Conservation (phyloP, 2,113 vertebrate species). For the Aramus guarauna region DNA sequence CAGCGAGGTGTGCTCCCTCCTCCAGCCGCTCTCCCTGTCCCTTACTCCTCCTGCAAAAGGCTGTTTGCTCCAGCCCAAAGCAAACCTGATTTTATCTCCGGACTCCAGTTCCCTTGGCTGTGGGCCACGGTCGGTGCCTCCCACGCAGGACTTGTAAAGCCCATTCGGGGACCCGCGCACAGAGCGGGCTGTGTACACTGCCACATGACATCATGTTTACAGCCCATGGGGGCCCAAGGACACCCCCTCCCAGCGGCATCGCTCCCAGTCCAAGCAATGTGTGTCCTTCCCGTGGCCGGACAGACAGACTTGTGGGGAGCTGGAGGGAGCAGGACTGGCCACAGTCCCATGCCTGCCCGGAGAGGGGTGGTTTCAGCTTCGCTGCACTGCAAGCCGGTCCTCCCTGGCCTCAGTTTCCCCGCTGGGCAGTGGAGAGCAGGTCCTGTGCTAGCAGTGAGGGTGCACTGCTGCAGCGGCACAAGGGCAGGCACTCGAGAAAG, state of each 20-base stretch:
- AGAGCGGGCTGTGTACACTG: conserved; percentile 25
- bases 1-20: neutral
- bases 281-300: neutral
- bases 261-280: neutral
- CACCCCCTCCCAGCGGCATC: neutral
- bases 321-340: neutral
- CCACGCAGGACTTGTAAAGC: conserved; percentile 58
- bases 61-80: conserved; percentile 61
- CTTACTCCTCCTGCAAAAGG: neutral
- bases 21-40: neutral
- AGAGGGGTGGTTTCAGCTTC: neutral
- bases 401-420: neutral
- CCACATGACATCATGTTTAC: conserved; percentile 59
- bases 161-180: conserved; percentile 22
- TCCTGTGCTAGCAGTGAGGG: neutral
- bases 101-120: conserved; percentile 61
- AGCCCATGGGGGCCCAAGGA: conserved; percentile 35
- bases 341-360: neutral
- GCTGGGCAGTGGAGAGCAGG: neutral
- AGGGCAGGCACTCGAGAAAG: neutral
- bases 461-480: neutral
- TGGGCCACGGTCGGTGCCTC: conserved; percentile 48
- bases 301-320: rapidly evolving
- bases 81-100: conserved; percentile 71
- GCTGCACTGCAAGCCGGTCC: neutral